Conservation (phyloP, 2,113 vertebrate genomes). For the Struthidea cinerea region DNA sequence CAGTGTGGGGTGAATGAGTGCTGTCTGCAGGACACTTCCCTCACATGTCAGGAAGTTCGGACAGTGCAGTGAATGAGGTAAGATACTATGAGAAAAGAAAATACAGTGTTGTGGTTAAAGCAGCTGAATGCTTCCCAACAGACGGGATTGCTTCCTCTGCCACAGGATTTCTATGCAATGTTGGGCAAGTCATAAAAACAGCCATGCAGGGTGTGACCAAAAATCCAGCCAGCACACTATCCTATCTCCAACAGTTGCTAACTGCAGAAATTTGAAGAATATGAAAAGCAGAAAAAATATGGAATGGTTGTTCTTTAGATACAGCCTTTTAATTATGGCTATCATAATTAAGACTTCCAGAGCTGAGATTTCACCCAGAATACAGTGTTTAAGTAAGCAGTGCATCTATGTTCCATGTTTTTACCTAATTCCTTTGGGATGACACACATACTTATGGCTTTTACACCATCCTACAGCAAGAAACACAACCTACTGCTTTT, state of each 20-base stretch:
- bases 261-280: neutral
- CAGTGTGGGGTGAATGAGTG: neutral
- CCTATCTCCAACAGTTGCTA: neutral
- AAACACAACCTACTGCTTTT: neutral
- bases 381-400: neutral
- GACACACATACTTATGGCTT: neutral
- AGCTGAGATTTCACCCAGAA: neutral
- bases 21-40: neutral
- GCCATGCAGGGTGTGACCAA: neutral
- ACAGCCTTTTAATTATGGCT: neutral
- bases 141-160: neutral
- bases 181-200: neutral
- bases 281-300: neutral
- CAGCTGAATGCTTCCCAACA: neutral
- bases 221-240: neutral
- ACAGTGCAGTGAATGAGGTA: neutral
- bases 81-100: slow-evolving; percentile 3
- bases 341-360: neutral
- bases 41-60: neutral
- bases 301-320: neutral
- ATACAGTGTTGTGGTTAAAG: neutral
- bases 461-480: neutral
- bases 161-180: neutral
- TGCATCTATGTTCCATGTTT: neutral
- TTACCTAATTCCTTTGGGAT: neutral